Percentiles rank a stretch among this genome's conserved stretches.
phyloP scores from a whole-genome alignment of 2,113 vertebrate species.

The Morone saxatilis region DNA sequence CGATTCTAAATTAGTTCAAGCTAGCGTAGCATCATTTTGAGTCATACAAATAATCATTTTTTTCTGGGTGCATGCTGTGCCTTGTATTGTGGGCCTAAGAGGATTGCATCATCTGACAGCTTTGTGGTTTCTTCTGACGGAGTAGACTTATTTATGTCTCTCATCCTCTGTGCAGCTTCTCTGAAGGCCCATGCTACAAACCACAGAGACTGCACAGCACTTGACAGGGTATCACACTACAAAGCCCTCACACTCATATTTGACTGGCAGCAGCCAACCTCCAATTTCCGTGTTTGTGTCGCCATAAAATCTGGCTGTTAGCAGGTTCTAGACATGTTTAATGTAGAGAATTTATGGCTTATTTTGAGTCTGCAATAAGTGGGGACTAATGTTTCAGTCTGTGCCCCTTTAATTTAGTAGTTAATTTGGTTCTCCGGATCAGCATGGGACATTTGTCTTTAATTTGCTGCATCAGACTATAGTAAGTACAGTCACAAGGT shows the following conservation, averaged over 20 bases:
- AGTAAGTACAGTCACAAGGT: neutral
- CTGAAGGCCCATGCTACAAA: slow-evolving; percentile 70
- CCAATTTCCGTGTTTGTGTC: slow-evolving; percentile 58
- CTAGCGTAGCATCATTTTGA: slow-evolving; percentile 22
- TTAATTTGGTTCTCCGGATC: neutral
- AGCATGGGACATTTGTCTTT: neutral
- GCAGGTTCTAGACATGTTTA: slow-evolving; percentile 64
- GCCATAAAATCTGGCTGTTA: slow-evolving; percentile 53
- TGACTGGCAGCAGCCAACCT: slow-evolving; percentile 74
- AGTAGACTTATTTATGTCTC: slow-evolving; percentile 76
- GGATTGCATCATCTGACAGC: slow-evolving; percentile 70
- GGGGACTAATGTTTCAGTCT: slow-evolving; percentile 9
- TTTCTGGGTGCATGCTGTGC: slow-evolving; percentile 32
- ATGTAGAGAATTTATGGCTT: slow-evolving; percentile 47
- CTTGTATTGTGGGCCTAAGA: slow-evolving; percentile 48
- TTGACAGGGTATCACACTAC: slow-evolving; percentile 73
- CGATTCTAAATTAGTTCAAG: slow-evolving; percentile 44
- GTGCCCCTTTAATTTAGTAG: slow-evolving; percentile 31
- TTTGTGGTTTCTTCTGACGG: slow-evolving; percentile 71
- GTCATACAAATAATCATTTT: slow-evolving; percentile 38
- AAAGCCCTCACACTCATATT: slow-evolving; percentile 67
- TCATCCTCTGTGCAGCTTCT: slow-evolving; percentile 67
- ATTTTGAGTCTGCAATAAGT: slow-evolving; percentile 40
- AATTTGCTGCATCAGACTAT: slow-evolving; percentile 5
- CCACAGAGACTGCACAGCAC: slow-evolving; percentile 67